Evolutionary conservation across 2,888 invertebrate species (phyloP), one percentile per base, ranked within the genome.

Genomic region (Melanargia galathea): DNA sequence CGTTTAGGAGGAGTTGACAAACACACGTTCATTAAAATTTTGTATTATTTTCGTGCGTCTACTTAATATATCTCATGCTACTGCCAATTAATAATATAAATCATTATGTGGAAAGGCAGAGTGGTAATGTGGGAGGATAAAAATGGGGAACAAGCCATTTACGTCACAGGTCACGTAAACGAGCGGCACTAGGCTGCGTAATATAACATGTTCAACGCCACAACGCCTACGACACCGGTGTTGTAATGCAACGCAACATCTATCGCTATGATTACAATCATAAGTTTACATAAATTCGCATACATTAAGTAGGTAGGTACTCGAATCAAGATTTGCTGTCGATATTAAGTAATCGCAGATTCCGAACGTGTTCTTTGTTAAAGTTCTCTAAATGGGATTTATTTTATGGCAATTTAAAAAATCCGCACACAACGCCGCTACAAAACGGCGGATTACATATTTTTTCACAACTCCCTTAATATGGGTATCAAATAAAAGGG

Each of bases 271-370:
- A 7, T 40, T 40, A n/a, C 16, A 40, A 1, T 40, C 40, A 40
- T 40, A 16, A 40, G n/a, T 40, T 40, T 16, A 40, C 38, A 40
- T 40, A 40, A 40, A 40, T 40, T 40, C n/a, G 38, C 38, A 16
- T n/a, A 40, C 38, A 38, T 38, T 38, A 38, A 38, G n/a, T 38
- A n/a, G n/a, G 38, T n/a, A 35, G 4, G n/a, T n/a, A n/a, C n/a
- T n/a, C n/a, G n/a, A n/a, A n/a, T n/a, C n/a, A n/a, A n/a, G 26
- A 26, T 26, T 3, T 26, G 26, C 6, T 26, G 26, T 26, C 26
- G 26, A 26, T 26, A 3, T 26, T 26, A 5, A 26, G 26, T n/a
- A n/a, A n/a, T n/a, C n/a, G n/a, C n/a, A n/a, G n/a, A n/a, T n/a
- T n/a, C n/a, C n/a, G n/a, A n/a, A n/a, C n/a, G n/a, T n/a, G n/a